These are phyloP conservation scores for Eupithecia dodoneata DNA, from an alignment of 2,888 invertebrate species.

Conservation along the genomic window DNA sequence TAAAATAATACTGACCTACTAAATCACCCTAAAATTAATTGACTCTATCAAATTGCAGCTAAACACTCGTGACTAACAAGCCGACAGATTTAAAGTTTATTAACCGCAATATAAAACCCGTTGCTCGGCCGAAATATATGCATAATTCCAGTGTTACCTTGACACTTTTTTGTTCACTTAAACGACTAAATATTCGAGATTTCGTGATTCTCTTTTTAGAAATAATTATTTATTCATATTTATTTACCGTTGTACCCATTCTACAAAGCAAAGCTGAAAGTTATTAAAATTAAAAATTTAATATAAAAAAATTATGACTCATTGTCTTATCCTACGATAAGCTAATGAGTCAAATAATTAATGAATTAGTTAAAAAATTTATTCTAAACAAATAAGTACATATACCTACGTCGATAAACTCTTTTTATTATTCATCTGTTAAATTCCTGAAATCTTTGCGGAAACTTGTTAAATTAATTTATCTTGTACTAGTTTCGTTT, in stretches of 20 bases:
- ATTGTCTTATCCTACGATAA: background rate
- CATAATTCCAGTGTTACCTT: conserved; percentile 41
- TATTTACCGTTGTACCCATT: conserved; percentile 28
- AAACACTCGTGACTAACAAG: conserved; percentile 19
- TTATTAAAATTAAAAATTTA: background rate
- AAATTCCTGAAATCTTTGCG: background rate
- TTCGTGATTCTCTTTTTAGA: background rate
- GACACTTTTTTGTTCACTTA: conserved; percentile 27
- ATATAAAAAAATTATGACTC: too few species aligned
- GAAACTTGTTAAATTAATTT: background rate
- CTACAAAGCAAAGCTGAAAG: conserved; percentile 13
- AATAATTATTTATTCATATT: background rate
- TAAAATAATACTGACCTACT: conserved; percentile 4
- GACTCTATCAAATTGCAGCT: background rate
- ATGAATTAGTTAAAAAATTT: background rate
- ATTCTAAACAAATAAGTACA: background rate
- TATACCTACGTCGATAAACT: too few species aligned
- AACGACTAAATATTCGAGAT: background rate
- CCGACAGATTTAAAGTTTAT: conserved; percentile 23
- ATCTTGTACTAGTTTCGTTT: background rate
- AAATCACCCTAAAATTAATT: conserved; percentile 10
- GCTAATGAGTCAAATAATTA: background rate
- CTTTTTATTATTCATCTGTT: background rate
- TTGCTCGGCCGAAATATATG: conserved; percentile 46
- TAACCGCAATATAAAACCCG: conserved; percentile 38